phyloP scores from a whole-genome alignment of 2,888 invertebrate genomes.

The Drosophila fulvimacula region DNA sequence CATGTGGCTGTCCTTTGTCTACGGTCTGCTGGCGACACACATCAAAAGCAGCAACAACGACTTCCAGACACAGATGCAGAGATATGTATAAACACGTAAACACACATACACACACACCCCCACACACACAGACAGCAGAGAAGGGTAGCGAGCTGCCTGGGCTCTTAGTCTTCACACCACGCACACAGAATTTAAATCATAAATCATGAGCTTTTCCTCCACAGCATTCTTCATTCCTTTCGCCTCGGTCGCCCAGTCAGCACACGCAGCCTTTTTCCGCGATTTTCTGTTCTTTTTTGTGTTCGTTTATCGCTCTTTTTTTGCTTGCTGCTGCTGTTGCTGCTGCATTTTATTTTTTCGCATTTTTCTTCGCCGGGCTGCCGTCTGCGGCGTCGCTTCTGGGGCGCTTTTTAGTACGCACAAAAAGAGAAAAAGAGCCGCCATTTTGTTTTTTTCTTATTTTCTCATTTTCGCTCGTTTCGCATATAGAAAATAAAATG shows the following conservation, averaged over 20 bases:
- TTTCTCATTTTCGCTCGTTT: slow-evolving; percentile 75
- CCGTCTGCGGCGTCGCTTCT: slow-evolving; percentile 45
- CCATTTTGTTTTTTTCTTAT: slow-evolving; percentile 82
- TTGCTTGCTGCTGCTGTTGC: slow-evolving; percentile 29
- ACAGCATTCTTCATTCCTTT: slow-evolving; percentile 70
- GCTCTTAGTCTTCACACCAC: slow-evolving; percentile 69
- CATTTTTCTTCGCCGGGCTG: slow-evolving; percentile 71
- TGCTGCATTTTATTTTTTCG: slow-evolving; percentile 74
- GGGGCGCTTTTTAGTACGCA: slow-evolving; percentile 79
- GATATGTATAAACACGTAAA: slow-evolving; percentile 14
- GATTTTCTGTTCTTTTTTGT: slow-evolving; percentile 32
- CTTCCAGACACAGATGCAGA: slow-evolving; percentile 50
- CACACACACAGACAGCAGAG: slow-evolving; percentile 11
- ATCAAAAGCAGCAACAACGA: slow-evolving; percentile 61
- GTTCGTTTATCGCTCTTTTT: slow-evolving; percentile 33
- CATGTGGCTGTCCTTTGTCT: slow-evolving; percentile 42
- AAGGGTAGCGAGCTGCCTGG: slow-evolving; percentile 25
- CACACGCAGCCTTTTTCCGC: slow-evolving; percentile 22
- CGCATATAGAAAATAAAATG: slow-evolving; percentile 79
- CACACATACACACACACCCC: slow-evolving; percentile 7
- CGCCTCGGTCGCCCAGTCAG: slow-evolving; percentile 14
- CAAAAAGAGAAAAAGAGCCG: slow-evolving; percentile 78
- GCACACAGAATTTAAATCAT: slow-evolving; percentile 80
- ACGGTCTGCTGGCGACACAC: slow-evolving; percentile 55
- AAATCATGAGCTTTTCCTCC: slow-evolving; percentile 84